These are phyloP conservation scores for Pseudorectes ferrugineus DNA, from an alignment of 2,113 vertebrate genomes.

Conservation along the genomic window DNA sequence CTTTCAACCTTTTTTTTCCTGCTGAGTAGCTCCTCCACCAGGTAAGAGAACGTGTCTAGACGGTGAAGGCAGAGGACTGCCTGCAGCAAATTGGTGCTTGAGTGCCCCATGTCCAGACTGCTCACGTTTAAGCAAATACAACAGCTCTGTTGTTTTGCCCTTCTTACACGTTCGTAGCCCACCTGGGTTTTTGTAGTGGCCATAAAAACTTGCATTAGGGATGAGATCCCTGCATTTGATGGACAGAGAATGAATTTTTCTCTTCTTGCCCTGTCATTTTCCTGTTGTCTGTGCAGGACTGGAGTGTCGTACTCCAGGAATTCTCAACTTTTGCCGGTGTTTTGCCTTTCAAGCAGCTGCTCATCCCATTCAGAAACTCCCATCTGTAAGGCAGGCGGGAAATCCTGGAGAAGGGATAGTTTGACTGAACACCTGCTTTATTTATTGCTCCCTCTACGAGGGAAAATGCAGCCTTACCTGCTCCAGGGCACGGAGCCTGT, in stretches of 20 bases:
- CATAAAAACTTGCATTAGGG: background rate
- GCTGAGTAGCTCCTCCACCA: background rate
- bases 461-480: background rate
- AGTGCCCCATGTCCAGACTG: rapidly evolving
- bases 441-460: background rate
- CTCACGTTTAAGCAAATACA: background rate
- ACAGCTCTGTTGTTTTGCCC: background rate
- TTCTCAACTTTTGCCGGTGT: background rate
- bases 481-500: rapidly evolving
- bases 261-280: background rate
- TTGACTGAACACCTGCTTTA: background rate
- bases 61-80: background rate
- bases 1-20: background rate
- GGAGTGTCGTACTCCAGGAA: background rate
- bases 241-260: background rate
- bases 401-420: background rate
- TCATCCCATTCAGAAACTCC: background rate
- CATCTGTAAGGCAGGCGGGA: background rate
- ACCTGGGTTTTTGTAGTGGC: background rate
- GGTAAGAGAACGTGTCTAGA: rapidly evolving
- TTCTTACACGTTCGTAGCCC: background rate
- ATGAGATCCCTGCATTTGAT: background rate
- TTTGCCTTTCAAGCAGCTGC: background rate
- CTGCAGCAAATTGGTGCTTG: background rate
- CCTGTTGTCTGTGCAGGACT: background rate